These are phyloP conservation scores for Charaxes varanes DNA, from an alignment of 1,140 invertebrate genomes.

Conservation along the genomic window DNA sequence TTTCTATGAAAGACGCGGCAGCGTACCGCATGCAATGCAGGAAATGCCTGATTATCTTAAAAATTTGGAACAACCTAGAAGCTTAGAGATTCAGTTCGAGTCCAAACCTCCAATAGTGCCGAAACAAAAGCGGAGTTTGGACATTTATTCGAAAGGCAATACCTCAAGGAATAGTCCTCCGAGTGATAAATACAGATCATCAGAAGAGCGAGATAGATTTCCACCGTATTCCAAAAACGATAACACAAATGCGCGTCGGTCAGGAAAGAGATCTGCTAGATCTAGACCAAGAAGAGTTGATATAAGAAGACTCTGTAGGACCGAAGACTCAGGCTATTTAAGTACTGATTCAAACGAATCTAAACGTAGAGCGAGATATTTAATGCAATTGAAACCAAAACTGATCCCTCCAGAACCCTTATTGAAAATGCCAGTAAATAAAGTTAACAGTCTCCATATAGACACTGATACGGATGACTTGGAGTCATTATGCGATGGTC, in stretches of 20 bases:
- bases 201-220: slow-evolving; percentile 56
- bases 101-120: slow-evolving; percentile 69
- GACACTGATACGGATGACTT: slow-evolving; percentile 67
- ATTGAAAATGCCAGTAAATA: slow-evolving; percentile 24
- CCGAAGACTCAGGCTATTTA: slow-evolving; percentile 80
- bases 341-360: slow-evolving; percentile 81
- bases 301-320: slow-evolving; percentile 59
- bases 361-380: slow-evolving; percentile 55
- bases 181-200: slow-evolving; percentile 40
- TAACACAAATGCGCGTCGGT: slow-evolving; percentile 50
- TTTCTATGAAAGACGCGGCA: slow-evolving; percentile 48
- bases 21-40: slow-evolving; percentile 39
- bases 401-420: slow-evolving; percentile 29
- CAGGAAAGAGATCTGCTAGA: slow-evolving; percentile 52
- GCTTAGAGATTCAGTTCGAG: slow-evolving; percentile 35
- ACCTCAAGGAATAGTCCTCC: slow-evolving; percentile 42
- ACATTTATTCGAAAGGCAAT: slow-evolving; percentile 36
- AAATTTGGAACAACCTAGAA: slow-evolving; percentile 38
- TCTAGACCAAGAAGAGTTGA: slow-evolving; percentile 58
- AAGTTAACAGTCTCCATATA: slow-evolving; percentile 36
- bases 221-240: slow-evolving; percentile 39
- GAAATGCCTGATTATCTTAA: slow-evolving; percentile 39
- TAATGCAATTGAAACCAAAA: slow-evolving; percentile 64
- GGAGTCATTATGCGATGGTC: slow-evolving; percentile 77
- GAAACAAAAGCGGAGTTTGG: slow-evolving; percentile 67